These are phyloP conservation scores for Cryptus armator DNA, from an alignment of 2,888 invertebrate genomes.

Conservation along the genomic window DNA sequence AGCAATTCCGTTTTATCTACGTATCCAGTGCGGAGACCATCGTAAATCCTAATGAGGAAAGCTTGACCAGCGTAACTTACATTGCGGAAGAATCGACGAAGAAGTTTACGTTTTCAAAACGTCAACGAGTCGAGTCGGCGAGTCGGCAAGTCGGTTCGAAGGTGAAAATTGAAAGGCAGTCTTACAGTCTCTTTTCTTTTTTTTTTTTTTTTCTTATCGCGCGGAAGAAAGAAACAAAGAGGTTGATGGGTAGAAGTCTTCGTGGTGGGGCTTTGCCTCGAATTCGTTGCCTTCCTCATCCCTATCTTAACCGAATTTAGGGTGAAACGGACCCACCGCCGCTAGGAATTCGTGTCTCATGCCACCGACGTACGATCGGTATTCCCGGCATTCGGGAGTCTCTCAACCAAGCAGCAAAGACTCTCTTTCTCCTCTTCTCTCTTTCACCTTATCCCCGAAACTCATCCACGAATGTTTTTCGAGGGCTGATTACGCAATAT, in stretches of 20 bases:
- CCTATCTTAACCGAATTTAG: conserved; percentile 81
- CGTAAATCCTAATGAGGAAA: conserved; percentile 54
- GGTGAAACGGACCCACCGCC: conserved; percentile 75
- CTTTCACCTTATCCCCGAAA: neutral
- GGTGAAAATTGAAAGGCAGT: conserved; percentile 36
- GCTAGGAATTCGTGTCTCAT: conserved; percentile 78
- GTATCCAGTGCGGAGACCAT: neutral
- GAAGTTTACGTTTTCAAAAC: conserved; percentile 15
- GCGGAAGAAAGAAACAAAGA: conserved; percentile 10
- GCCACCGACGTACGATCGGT: conserved; percentile 77
- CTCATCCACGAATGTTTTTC: conserved; percentile 18
- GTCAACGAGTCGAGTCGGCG: neutral
- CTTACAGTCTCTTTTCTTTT: neutral
- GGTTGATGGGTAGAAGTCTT: conserved; percentile 66
- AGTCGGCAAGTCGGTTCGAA: conserved; percentile 4
- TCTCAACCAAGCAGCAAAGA: neutral
- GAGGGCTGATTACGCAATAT: conserved; percentile 57
- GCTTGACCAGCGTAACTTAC: neutral
- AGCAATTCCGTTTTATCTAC: conserved; percentile 59
- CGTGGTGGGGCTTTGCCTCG: conserved; percentile 71
- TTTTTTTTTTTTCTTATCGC: conserved; percentile 47
- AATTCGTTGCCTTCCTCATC: conserved; percentile 37
- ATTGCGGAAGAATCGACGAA: neutral
- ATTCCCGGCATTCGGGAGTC: conserved; percentile 73
- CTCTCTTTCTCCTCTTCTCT: neutral